These are phyloP conservation scores for Catajapyx aquilonaris DNA, from an alignment of 1,140 invertebrate genomes.

Conservation along the genomic window DNA sequence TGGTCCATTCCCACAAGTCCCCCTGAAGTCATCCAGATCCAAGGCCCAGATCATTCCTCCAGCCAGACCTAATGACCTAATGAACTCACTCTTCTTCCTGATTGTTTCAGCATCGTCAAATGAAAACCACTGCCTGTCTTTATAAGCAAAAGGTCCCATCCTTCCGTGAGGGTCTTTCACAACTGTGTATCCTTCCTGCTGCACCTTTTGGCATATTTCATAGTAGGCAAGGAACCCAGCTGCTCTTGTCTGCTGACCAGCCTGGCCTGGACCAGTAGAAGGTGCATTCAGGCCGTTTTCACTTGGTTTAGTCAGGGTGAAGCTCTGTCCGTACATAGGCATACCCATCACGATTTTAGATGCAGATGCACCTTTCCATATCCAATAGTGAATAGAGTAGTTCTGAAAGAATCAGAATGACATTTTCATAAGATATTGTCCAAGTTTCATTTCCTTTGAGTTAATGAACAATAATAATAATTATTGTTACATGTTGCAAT, in stretches of 20 bases:
- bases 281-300: conserved; percentile 47
- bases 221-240: conserved; percentile 75
- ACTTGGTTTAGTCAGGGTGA: conserved; percentile 33
- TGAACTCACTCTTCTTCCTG: conserved; percentile 43
- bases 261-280: conserved; percentile 46
- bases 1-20: conserved; percentile 40
- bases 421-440: conserved; percentile 7
- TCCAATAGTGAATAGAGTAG: conserved; percentile 74
- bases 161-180: conserved; percentile 46
- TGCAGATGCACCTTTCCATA: conserved; percentile 51
- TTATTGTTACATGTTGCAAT: not conserved
- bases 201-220: conserved; percentile 66
- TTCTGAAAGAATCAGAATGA: conserved; percentile 33
- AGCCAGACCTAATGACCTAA: conserved; percentile 49
- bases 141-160: conserved; percentile 71
- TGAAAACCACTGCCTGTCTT: conserved; percentile 70
- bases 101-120: conserved; percentile 67
- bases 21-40: conserved; percentile 32
- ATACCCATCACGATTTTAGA: conserved; percentile 71
- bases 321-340: conserved; percentile 75
- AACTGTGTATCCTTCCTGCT: conserved; percentile 50
- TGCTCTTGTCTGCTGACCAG: conserved; percentile 59
- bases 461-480: no score
- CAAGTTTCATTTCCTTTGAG: no score
- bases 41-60: conserved; percentile 82